phyloP scores from a whole-genome alignment of 2,888 invertebrate species.

The Pollenia amentaria region DNA sequence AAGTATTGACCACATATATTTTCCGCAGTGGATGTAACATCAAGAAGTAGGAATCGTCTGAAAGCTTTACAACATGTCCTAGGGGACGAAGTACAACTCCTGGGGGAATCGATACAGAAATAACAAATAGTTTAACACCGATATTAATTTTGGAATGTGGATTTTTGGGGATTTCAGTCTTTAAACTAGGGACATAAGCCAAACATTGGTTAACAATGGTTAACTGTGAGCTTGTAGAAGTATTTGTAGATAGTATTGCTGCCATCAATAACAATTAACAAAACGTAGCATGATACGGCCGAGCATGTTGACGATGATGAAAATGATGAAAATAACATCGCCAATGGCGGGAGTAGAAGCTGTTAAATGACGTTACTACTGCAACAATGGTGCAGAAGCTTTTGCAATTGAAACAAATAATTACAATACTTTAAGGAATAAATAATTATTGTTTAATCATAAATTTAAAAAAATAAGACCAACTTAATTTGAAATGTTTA shows the following conservation, averaged over 20 bases:
- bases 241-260: slow-evolving; percentile 13
- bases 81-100: too few species aligned
- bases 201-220: background rate
- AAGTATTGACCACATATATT: too few species aligned
- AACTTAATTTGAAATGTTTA: background rate
- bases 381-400: slow-evolving; percentile 23
- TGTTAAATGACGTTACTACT: slow-evolving; percentile 28
- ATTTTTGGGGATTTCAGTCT: too few species aligned
- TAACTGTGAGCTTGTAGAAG: background rate
- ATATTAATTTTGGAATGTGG: too few species aligned
- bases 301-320: slow-evolving; percentile 24
- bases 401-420: slow-evolving; percentile 44
- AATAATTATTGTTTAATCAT: slow-evolving; percentile 14
- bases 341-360: background rate
- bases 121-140: too few species aligned
- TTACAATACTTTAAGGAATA: background rate
- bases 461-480: slow-evolving; percentile 19
- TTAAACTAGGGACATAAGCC: background rate
- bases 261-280: slow-evolving; percentile 72
- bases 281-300: slow-evolving; percentile 49
- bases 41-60: too few species aligned
- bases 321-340: slow-evolving; percentile 33
- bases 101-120: too few species aligned
- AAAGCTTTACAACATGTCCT: too few species aligned
- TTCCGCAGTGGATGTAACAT: too few species aligned